Percentiles rank a stretch among this genome's conserved stretches.
Evolutionary conservation across 2,888 invertebrate genomes (phyloP).

Genomic region (Cryptops parisi): DNA sequence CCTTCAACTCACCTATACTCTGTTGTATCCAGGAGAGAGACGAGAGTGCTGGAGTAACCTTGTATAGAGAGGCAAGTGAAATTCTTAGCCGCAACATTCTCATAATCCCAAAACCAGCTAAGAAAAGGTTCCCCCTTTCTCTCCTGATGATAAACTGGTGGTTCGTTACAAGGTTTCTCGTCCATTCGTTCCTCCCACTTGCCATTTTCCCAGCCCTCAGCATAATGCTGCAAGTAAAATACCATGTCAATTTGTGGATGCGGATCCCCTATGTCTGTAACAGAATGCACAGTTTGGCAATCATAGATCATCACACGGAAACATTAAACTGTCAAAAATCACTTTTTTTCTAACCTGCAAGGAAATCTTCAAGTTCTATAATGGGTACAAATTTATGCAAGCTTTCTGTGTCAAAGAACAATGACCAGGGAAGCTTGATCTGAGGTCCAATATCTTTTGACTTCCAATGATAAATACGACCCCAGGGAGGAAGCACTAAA

Average conservation of each 20-base stretch:
- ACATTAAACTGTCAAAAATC: neutral
- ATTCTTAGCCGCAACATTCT: constrained; percentile 47
- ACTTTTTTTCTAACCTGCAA: constrained; percentile 37
- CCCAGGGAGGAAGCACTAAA: constrained; percentile 73
- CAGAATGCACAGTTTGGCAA: no score
- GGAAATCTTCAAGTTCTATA: constrained; percentile 67
- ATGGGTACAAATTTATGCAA: constrained; percentile 66
- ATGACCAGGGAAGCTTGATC: constrained; percentile 55
- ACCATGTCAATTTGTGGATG: constrained; percentile 53
- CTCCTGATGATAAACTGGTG: constrained; percentile 23
- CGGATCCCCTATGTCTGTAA: constrained; percentile 32
- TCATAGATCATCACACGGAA: no score
- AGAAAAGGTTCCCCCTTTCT: constrained; percentile 30
- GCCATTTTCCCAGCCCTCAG: constrained; percentile 66
- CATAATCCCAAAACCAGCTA: constrained; percentile 55
- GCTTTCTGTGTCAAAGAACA: constrained; percentile 70
- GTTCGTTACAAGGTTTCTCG: constrained; percentile 38
- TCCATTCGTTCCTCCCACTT: constrained; percentile 72
- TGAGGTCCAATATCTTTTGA: constrained; percentile 41
- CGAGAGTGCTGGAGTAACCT: constrained; percentile 37
- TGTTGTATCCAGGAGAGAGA: constrained; percentile 42
- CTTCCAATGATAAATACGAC: constrained; percentile 79
- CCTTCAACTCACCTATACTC: no score
- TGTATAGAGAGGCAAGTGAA: constrained; percentile 69
- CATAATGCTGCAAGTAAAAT: constrained; percentile 68